Conservation (phyloP, 64 coral and sea anemone genomes). For the Montipora capricornis region DNA sequence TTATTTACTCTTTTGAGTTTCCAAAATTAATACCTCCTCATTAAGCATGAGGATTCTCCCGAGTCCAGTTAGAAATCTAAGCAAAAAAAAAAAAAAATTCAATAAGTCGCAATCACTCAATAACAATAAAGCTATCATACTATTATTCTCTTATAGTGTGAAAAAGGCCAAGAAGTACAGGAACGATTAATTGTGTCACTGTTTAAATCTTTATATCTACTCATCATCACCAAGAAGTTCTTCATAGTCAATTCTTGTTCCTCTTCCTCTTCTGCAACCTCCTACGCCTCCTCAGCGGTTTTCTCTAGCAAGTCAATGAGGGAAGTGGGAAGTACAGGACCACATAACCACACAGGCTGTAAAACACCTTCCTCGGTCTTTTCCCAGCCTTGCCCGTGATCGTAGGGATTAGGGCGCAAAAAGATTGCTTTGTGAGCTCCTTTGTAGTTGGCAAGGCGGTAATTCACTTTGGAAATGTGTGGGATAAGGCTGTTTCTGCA, state of each 20-base stretch:
- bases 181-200: neutral
- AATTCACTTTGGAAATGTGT: slow-evolving; percentile 65
- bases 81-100: too few relatives aligned
- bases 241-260: slow-evolving; percentile 24
- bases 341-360: slow-evolving; percentile 43
- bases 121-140: neutral
- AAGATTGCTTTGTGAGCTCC: slow-evolving; percentile 20
- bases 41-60: too few relatives aligned
- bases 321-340: slow-evolving; percentile 33
- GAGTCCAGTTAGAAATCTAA: too few relatives aligned
- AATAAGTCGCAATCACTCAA: too few relatives aligned
- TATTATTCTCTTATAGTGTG: neutral
- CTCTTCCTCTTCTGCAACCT: slow-evolving; percentile 23
- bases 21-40: too few relatives aligned
- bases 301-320: slow-evolving; percentile 38
- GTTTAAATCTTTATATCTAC: neutral
- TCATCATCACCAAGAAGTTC: slow-evolving; percentile 41
- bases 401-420: slow-evolving; percentile 44
- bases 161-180: neutral
- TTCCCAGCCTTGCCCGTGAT: slow-evolving; percentile 36
- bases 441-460: slow-evolving; percentile 66
- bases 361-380: slow-evolving; percentile 34
- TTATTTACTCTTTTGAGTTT: too few relatives aligned
- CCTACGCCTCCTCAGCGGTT: neutral
- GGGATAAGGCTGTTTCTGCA: slow-evolving; percentile 37